These are phyloP conservation scores for Papilio dardanus DNA, from an alignment of 1,140 invertebrate genomes.

Conservation along the genomic window DNA sequence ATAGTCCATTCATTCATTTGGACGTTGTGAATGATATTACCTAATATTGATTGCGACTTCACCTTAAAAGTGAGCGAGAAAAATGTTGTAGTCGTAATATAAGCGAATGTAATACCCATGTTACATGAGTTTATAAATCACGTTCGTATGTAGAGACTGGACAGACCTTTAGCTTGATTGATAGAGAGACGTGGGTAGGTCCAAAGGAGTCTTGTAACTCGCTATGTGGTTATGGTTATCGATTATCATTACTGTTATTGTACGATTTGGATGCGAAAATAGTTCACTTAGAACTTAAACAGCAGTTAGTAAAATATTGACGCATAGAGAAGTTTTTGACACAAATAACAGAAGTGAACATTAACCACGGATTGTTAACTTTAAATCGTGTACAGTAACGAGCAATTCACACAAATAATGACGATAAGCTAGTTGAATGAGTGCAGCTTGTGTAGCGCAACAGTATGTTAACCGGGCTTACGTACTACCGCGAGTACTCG, in stretches of 20 bases:
- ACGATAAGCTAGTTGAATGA: slow-evolving; percentile 19
- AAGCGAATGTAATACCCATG: slow-evolving; percentile 37
- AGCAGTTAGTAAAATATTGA: not conserved
- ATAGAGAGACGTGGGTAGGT: slow-evolving; percentile 49
- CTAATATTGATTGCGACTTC: not conserved
- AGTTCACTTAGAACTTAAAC: no score
- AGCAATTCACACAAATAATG: slow-evolving; percentile 18
- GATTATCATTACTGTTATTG: not conserved
- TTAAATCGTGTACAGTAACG: not conserved
- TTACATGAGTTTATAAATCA: slow-evolving; percentile 57
- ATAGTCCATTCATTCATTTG: slow-evolving; percentile 8
- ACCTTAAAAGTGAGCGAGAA: slow-evolving; percentile 5
- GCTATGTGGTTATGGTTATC: not conserved
- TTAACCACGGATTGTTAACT: not conserved
- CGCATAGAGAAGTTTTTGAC: not conserved
- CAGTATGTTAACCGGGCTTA: slow-evolving; percentile 15
- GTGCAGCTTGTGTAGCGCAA: slow-evolving; percentile 2
- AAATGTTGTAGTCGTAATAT: slow-evolving; percentile 4
- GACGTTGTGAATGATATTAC: not conserved
- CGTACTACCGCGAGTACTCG: slow-evolving; percentile 31
- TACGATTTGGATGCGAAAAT: no score
- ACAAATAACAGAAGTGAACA: not conserved
- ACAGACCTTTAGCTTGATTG: slow-evolving; percentile 68
- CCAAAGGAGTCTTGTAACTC: not conserved
- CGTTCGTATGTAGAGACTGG: slow-evolving; percentile 53